Evolutionary conservation across 1,140 invertebrate species (phyloP).

Genomic region (Drosophila albomicans): DNA sequence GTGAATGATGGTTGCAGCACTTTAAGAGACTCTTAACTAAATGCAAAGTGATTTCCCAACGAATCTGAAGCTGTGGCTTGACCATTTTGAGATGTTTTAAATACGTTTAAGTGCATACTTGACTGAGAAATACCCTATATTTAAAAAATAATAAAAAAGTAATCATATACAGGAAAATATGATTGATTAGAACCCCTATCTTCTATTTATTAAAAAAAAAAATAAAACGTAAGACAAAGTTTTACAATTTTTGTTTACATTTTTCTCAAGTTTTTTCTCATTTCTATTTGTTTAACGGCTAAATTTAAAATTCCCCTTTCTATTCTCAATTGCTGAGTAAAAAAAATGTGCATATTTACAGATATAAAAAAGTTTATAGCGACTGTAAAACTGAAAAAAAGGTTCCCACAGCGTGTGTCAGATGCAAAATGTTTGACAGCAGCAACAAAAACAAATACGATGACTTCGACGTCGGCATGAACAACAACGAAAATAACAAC

Average conservation of each 20-base stretch:
- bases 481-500: conserved; percentile 19
- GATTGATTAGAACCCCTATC: no score
- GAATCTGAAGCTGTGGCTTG: conserved; percentile 14
- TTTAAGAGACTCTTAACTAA: conserved; percentile 13
- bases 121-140: not conserved
- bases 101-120: not conserved
- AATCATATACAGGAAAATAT: not conserved
- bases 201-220: no score
- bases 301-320: not conserved
- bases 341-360: conserved; percentile 41
- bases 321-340: not conserved
- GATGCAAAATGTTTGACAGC: conserved; percentile 54
- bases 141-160: not conserved
- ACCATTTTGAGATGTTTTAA: conserved; percentile 45
- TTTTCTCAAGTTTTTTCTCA: not conserved
- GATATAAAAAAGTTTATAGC: conserved; percentile 55
- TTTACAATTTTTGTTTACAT: conserved; percentile 19
- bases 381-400: conserved; percentile 71
- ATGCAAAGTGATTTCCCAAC: conserved; percentile 20
- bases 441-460: conserved; percentile 11
- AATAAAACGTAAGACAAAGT: not conserved
- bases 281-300: no score
- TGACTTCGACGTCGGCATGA: not conserved
- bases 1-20: conserved; percentile 42
- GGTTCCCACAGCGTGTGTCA: conserved; percentile 70